Conservation (phyloP, 2,113 vertebrate genomes). For the Ophiodon elongatus region DNA sequence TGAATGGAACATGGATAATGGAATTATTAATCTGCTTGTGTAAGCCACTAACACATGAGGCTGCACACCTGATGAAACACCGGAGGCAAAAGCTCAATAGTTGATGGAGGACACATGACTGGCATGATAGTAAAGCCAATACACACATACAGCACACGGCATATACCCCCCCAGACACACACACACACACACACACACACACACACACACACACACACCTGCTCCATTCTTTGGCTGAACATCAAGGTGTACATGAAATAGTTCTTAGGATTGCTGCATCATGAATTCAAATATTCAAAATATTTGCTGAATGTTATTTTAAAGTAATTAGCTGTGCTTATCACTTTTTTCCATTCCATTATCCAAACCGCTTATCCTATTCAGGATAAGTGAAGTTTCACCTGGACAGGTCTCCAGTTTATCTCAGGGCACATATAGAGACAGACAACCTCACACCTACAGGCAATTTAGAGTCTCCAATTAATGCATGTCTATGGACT, state of each 20-base stretch:
- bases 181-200: slow-evolving; percentile 20
- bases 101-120: slow-evolving; percentile 67
- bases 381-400: too few relatives aligned
- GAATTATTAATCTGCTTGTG: slow-evolving; percentile 71
- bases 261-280: not conserved
- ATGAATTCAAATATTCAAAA: not conserved
- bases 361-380: too few relatives aligned
- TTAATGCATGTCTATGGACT: too few relatives aligned
- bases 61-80: slow-evolving; percentile 72
- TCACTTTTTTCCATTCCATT: too few relatives aligned
- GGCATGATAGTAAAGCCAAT: slow-evolving; percentile 29
- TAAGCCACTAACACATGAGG: slow-evolving; percentile 60
- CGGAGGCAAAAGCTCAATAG: slow-evolving; percentile 60
- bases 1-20: slow-evolving; percentile 62
- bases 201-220: slow-evolving; percentile 1
- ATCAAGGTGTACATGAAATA: not conserved
- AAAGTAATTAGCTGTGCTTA: not conserved
- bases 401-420: too few relatives aligned
- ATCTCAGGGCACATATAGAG: too few relatives aligned
- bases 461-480: too few relatives aligned
- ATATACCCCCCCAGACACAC: slow-evolving; percentile 2
- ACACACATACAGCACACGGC: slow-evolving; percentile 19
- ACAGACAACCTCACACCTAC: too few relatives aligned
- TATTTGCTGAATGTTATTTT: not conserved
- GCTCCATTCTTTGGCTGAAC: not conserved